These are phyloP conservation scores for Synergus japonicus DNA, from an alignment of 2,888 invertebrate genomes.

Conservation along the genomic window DNA sequence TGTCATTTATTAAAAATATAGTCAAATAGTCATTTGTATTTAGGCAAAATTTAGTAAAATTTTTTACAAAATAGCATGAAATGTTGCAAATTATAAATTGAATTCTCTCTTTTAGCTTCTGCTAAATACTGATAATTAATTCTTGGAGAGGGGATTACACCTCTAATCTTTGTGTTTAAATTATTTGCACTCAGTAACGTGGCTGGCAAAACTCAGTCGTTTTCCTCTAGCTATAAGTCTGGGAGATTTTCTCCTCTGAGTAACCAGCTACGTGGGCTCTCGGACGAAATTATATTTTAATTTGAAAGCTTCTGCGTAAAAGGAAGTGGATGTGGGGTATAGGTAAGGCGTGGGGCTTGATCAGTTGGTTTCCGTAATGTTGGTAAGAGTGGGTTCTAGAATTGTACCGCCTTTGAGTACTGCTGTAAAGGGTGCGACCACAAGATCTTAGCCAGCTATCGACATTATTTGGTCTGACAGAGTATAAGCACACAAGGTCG, in stretches of 20 bases:
- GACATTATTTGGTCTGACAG: slow-evolving; percentile 66
- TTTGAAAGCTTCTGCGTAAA: slow-evolving; percentile 70
- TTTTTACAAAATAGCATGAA: too few species aligned
- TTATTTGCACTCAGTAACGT: background rate
- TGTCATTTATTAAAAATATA: too few species aligned
- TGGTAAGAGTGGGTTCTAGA: slow-evolving; percentile 56
- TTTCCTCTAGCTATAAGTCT: background rate
- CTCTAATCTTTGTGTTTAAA: background rate
- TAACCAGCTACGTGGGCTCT: slow-evolving; percentile 62
- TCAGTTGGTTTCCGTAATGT: slow-evolving; percentile 56
- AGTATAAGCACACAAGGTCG: background rate
- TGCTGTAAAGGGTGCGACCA: slow-evolving; percentile 71
- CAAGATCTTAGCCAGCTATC: slow-evolving; percentile 73
- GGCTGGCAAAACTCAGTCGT: background rate
- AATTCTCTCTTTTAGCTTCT: too few species aligned
- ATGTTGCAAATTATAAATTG: too few species aligned
- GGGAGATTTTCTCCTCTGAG: background rate
- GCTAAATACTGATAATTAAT: too few species aligned
- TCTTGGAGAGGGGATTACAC: too few species aligned
- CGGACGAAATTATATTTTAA: slow-evolving; percentile 71
- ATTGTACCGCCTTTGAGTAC: slow-evolving; percentile 70
- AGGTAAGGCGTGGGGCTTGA: slow-evolving; percentile 66
- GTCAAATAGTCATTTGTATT: too few species aligned
- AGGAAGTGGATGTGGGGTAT: slow-evolving; percentile 55
- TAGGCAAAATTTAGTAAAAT: too few species aligned